phyloP scores from a whole-genome alignment of 2,113 vertebrate species.

The Bos indicus region DNA sequence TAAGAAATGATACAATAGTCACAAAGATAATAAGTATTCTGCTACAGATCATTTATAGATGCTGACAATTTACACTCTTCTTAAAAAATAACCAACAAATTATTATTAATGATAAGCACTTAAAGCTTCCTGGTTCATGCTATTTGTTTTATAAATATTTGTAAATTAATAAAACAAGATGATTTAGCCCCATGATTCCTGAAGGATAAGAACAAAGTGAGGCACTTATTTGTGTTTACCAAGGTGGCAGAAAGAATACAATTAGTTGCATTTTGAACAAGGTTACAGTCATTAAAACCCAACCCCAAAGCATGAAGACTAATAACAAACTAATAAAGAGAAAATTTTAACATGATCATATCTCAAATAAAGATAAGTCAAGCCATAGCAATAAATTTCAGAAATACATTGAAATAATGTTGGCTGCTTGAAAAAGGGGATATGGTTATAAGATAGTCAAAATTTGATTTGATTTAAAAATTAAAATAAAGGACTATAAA shows the following conservation, averaged over 20 bases:
- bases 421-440: not conserved
- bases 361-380: not conserved
- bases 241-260: not conserved
- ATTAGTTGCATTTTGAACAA: not conserved
- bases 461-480: not conserved
- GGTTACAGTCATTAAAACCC: not conserved
- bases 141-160: not conserved
- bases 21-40: not conserved
- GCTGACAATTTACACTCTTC: not conserved
- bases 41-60: not conserved
- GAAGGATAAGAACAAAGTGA: not conserved
- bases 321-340: not conserved
- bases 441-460: not conserved
- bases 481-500: not conserved
- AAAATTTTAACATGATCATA: not conserved
- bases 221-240: not conserved
- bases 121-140: not conserved
- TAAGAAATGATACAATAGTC: not conserved
- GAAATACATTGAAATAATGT: not conserved
- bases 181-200: not conserved
- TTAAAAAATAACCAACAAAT: not conserved
- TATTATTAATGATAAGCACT: not conserved
- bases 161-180: not conserved
- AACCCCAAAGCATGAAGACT: not conserved
- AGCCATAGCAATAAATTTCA: not conserved